Evolutionary conservation across 2,888 invertebrate species (phyloP).

Genomic region (Ellobium chinense): DNA sequence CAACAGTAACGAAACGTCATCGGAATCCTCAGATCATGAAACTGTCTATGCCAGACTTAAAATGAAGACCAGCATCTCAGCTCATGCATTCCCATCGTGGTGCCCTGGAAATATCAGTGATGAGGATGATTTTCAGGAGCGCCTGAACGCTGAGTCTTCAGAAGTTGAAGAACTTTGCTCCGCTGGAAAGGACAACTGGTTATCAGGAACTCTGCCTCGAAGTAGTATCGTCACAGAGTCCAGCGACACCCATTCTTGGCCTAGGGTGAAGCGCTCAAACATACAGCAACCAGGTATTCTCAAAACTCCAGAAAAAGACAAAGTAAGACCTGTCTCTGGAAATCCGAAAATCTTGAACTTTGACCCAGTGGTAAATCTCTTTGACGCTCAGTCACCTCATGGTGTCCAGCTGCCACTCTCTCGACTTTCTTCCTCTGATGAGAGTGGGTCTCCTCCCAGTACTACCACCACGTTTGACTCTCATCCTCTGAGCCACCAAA

Average conservation of each 20-base stretch:
- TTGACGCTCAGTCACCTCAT: constrained; percentile 60
- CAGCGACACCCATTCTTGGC: constrained; percentile 67
- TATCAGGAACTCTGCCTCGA: constrained; percentile 49
- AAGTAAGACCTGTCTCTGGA: constrained; percentile 46
- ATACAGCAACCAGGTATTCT: constrained; percentile 62
- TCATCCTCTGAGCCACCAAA: constrained; percentile 53
- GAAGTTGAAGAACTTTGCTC: constrained; percentile 34
- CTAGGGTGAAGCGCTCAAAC: constrained; percentile 57
- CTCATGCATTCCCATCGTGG: constrained; percentile 69
- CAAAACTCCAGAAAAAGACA: constrained; percentile 60
- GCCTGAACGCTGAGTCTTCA: constrained; percentile 38
- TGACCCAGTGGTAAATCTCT: constrained; percentile 69
- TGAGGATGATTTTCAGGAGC: constrained; percentile 52
- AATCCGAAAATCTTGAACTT: constrained; percentile 69
- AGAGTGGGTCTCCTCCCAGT: constrained; percentile 30
- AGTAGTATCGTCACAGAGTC: background rate
- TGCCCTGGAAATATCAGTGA: constrained; percentile 60
- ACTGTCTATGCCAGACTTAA: constrained; percentile 69
- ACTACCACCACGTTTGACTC: constrained; percentile 42
- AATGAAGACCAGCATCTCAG: constrained; percentile 68
- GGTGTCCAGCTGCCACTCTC: constrained; percentile 63
- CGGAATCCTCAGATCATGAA: constrained; percentile 71
- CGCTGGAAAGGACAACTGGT: constrained; percentile 40
- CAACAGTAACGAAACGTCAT: constrained; percentile 51
- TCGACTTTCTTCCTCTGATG: constrained; percentile 56